These are phyloP conservation scores for Galeopterus variegatus DNA, from an alignment of 2,113 vertebrate species.

Conservation along the genomic window DNA sequence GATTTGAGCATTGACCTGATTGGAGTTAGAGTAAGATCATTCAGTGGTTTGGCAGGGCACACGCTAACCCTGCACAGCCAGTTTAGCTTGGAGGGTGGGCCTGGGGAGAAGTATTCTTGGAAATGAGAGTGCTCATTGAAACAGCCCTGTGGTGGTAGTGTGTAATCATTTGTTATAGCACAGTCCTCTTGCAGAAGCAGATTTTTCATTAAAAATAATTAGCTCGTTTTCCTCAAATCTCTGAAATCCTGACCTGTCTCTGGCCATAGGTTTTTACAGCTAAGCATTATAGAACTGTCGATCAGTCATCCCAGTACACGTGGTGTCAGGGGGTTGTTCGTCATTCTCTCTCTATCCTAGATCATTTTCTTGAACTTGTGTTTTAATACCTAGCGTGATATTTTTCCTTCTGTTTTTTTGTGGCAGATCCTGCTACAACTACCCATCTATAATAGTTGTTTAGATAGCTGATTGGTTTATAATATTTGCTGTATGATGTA, in stretches of 20 bases:
- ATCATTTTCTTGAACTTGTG: background rate
- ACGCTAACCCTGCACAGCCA: background rate
- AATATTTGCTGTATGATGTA: background rate
- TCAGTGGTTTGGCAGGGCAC: background rate
- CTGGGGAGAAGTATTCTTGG: background rate
- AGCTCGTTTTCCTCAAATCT: constrained; percentile 18
- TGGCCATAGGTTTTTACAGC: background rate
- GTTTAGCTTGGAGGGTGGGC: background rate
- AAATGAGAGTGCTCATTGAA: background rate
- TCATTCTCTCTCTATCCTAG: background rate
- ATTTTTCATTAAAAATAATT: background rate
- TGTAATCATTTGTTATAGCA: background rate
- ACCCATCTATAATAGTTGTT: background rate
- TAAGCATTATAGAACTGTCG: background rate
- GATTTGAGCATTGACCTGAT: background rate
- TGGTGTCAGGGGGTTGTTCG: background rate
- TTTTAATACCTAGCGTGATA: background rate
- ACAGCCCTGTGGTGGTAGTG: background rate
- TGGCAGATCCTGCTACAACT: background rate
- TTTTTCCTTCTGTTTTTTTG: constrained; percentile 14
- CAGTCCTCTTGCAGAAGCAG: background rate
- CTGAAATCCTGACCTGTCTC: background rate
- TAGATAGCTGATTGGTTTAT: background rate
- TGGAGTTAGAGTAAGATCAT: background rate
- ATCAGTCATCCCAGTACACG: background rate